Percentiles rank a stretch among this genome's conserved stretches.
Evolutionary conservation across 2,113 vertebrate species (phyloP).

Genomic region (Tetraodon nigroviridis): DNA sequence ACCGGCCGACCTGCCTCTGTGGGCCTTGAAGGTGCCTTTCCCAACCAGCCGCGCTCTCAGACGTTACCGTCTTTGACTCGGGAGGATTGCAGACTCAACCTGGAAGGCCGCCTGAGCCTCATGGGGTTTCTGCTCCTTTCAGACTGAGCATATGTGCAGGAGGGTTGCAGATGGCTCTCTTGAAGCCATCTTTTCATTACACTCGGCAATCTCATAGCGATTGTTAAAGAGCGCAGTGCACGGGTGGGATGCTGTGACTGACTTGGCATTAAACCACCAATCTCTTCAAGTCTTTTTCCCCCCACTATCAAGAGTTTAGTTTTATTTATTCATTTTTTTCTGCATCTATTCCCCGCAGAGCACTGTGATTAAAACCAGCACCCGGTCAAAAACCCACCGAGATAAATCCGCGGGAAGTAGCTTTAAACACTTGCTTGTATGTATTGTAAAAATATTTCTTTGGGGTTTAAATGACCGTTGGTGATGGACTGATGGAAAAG

Average conservation of each 20-base stretch:
- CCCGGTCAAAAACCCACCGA: too few relatives aligned
- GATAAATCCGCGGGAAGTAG: background rate
- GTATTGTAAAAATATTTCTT: background rate
- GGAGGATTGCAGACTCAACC: slow-evolving; percentile 33
- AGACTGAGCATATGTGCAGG: slow-evolving; percentile 47
- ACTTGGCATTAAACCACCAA: slow-evolving; percentile 19
- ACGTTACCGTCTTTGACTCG: background rate
- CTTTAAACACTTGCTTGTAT: background rate
- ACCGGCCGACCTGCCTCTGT: too few relatives aligned
- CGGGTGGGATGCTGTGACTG: slow-evolving; percentile 18
- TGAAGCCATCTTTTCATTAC: slow-evolving; percentile 54
- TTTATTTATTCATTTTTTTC: background rate
- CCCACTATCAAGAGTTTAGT: too few relatives aligned
- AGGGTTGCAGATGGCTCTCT: slow-evolving; percentile 56
- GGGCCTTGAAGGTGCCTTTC: too few relatives aligned
- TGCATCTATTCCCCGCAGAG: background rate
- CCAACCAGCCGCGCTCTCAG: too few relatives aligned
- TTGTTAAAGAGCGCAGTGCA: slow-evolving; percentile 10
- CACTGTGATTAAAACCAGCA: too few relatives aligned
- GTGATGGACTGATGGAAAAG: slow-evolving; percentile 56
- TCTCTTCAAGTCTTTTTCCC: background rate
- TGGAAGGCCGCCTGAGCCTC: slow-evolving; percentile 24
- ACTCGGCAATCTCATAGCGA: slow-evolving; percentile 30
- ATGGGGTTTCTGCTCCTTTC: slow-evolving; percentile 36
- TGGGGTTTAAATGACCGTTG: slow-evolving; percentile 22